These are phyloP conservation scores for Corythoichthys intestinalis DNA, from an alignment of 2,113 vertebrate species.

Conservation along the genomic window DNA sequence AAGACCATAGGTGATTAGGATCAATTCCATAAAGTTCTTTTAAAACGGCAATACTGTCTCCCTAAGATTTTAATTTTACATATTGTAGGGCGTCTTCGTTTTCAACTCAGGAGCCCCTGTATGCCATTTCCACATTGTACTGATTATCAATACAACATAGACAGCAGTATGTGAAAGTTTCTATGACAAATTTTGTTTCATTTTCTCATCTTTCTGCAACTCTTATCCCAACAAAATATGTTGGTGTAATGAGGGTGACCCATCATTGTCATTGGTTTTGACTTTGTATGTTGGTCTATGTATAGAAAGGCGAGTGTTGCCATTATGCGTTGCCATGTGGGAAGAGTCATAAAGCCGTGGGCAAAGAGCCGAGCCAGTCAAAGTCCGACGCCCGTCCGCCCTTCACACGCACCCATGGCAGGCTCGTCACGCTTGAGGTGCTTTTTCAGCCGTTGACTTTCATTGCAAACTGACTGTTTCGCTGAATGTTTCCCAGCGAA, in stretches of 20 bases:
- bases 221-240: not conserved
- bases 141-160: not conserved
- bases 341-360: slow-evolving; percentile 62
- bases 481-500: slow-evolving; percentile 45
- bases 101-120: not conserved
- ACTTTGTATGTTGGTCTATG: slow-evolving; percentile 42
- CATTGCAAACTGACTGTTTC: slow-evolving; percentile 55
- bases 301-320: slow-evolving; percentile 52
- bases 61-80: not conserved
- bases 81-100: not conserved
- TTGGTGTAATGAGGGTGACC: slow-evolving; percentile 29
- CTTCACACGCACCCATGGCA: slow-evolving; percentile 48
- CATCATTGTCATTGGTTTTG: slow-evolving; percentile 47
- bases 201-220: slow-evolving; percentile 14
- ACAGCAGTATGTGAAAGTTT: not conserved
- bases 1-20: not conserved
- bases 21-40: not conserved
- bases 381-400: slow-evolving; percentile 52
- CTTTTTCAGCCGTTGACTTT: slow-evolving; percentile 61
- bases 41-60: not conserved
- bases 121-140: not conserved
- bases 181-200: not conserved
- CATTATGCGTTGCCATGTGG: slow-evolving; percentile 61
- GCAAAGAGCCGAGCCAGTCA: slow-evolving; percentile 46
- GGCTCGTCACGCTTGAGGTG: slow-evolving; percentile 43